Conservation (phyloP, 2,113 vertebrate genomes). For the Spheniscus mendiculus region DNA sequence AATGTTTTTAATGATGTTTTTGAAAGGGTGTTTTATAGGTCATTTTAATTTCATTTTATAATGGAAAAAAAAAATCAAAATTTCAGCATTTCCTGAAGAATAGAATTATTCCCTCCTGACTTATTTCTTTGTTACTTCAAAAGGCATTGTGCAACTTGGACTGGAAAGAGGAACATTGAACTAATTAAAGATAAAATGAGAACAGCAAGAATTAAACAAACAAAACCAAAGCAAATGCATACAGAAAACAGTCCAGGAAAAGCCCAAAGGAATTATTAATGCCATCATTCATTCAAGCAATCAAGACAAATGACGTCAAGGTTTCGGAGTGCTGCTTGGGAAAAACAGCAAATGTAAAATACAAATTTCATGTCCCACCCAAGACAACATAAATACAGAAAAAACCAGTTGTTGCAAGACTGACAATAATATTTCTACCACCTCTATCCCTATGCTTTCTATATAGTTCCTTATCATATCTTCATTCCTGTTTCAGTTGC, state of each 20-base stretch:
- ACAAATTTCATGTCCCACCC: background rate
- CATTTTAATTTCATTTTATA: background rate
- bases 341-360: background rate
- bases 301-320: background rate
- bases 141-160: slow-evolving; percentile 26
- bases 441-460: background rate
- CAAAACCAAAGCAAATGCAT: background rate
- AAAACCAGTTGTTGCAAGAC: background rate
- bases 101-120: background rate
- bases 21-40: background rate
- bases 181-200: slow-evolving; percentile 42
- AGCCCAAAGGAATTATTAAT: background rate
- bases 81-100: slow-evolving; percentile 31
- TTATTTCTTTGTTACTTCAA: background rate
- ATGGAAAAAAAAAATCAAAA: background rate
- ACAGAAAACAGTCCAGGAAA: background rate
- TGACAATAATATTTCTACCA: background rate
- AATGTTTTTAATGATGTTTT: background rate
- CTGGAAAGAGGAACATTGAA: background rate
- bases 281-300: background rate
- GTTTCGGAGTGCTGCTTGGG: background rate
- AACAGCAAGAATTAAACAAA: slow-evolving; percentile 41
- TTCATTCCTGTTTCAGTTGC: background rate
- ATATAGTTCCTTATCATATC: background rate
- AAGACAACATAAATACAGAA: background rate